Base-by-base conservation (phyloP, 2,797 vertebrate genomes). In the Loriculus beryllinus region DNA sequence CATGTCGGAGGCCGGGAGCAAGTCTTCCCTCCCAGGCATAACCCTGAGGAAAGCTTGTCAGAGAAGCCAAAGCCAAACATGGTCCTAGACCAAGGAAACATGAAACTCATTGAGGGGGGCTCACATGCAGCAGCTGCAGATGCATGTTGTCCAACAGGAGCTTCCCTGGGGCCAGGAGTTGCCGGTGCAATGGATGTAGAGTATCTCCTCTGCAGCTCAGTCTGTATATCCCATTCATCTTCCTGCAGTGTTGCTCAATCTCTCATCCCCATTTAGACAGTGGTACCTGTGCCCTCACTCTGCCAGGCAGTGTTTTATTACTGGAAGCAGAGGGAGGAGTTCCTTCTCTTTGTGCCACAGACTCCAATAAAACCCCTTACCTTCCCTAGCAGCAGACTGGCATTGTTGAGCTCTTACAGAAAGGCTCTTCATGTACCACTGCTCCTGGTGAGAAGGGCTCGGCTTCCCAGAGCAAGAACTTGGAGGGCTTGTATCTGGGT, bases 361-460 rank as follows among this genome's bases (percentile, higher is more conserved):
- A 19, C 28, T n/a, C 21, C 35, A n/a, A 2, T 25, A 35, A 70
- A 33, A 3, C 14, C 9, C 25, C 11, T 29, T 21, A 37, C 14
- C 29, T 67, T 31, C n/a, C 64, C 82, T 26, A 40, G 71, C 12
- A 68, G 63, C 40, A 71, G 29, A 6, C 2, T 25, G 65, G 47
- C 12, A 62, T 25, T 6, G 15, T 31, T 17, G 49, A 47, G 25
- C 9, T 56, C 2, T 3, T 37, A n/a, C 31, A 63, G 43, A 77
- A 68, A 48, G 43, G 9, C 10, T 29, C 29, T 63, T 60, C 15
- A 0, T 14, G 7, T 7, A 19, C 4, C 23, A n/a, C 26, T 60
- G 22, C 11, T 25, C 6, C 9, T 0, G 1, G 3, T 52, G 63
- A 31, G 57, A 49, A 31, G n/a, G 23, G 3, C 23, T 88, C 29